Evolutionary conservation across 1,140 invertebrate species (phyloP).

Genomic region (Psix sp.): DNA sequence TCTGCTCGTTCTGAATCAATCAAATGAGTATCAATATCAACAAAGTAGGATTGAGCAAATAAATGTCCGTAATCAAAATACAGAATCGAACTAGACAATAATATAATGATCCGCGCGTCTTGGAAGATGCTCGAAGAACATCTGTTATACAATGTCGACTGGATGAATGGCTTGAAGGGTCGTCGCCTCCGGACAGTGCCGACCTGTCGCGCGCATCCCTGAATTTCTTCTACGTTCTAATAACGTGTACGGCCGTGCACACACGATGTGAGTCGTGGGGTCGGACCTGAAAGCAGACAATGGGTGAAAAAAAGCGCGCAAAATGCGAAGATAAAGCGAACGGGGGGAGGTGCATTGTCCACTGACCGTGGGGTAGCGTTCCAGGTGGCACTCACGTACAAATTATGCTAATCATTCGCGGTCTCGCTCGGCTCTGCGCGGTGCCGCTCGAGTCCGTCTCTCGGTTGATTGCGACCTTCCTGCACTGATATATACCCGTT

Average conservation of each 20-base stretch:
- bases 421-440: conserved; percentile 10
- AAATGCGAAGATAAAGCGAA: conserved; percentile 43
- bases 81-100: not conserved
- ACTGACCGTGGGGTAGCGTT: conserved; percentile 59
- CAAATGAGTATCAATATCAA: too few species aligned
- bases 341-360: conserved; percentile 22
- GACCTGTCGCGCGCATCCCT: conserved; percentile 47
- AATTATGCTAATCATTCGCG: conserved; percentile 44
- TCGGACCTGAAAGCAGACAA: conserved; percentile 39
- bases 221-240: conserved; percentile 38
- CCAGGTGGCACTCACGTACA: conserved; percentile 48
- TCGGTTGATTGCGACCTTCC: conserved; percentile 30
- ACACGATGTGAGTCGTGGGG: conserved; percentile 31
- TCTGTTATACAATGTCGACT: conserved; percentile 40
- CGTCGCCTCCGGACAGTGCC: conserved; percentile 57
- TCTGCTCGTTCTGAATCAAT: too few species aligned
- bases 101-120: conserved; percentile 5
- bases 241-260: conserved; percentile 23
- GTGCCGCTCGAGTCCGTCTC: conserved; percentile 1
- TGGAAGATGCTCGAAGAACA: conserved; percentile 31
- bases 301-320: conserved; percentile 36
- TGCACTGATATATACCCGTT: conserved; percentile 22
- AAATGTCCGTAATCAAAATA: too few species aligned
- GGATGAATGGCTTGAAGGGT: conserved; percentile 55
- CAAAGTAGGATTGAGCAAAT: too few species aligned